Conservation (phyloP, 2,797 vertebrate species). For the Octomys mimax region DNA sequence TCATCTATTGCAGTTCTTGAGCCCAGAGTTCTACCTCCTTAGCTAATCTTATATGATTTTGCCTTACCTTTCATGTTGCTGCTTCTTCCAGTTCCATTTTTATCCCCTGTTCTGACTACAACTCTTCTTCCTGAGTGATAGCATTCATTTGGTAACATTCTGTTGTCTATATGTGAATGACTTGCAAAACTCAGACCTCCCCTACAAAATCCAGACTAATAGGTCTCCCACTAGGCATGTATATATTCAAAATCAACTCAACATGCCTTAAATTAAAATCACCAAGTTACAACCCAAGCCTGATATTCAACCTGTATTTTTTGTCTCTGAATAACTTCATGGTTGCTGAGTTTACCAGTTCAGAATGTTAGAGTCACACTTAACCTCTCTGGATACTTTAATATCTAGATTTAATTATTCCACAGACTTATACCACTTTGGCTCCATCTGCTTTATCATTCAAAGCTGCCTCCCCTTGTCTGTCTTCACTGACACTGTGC, state of each 20-base stretch:
- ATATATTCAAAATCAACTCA: background rate
- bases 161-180: background rate
- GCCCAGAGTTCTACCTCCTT: background rate
- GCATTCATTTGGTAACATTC: background rate
- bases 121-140: background rate
- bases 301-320: background rate
- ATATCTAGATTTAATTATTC: background rate
- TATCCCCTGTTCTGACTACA: background rate
- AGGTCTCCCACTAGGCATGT: background rate
- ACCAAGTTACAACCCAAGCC: background rate
- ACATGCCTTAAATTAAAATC: background rate
- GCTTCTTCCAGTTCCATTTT: background rate
- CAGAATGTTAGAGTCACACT: background rate
- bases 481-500: background rate
- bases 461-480: background rate
- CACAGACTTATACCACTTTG: background rate
- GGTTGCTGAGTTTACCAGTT: background rate
- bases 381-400: slow-evolving; percentile 1
- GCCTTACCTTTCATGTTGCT: background rate
- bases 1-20: background rate
- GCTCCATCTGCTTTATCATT: background rate
- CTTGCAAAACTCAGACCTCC: background rate
- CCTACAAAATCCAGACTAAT: background rate
- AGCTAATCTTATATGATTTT: background rate
- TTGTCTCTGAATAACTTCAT: background rate